phyloP scores from a whole-genome alignment of 2,888 invertebrate species.

The Heliconius hortense region DNA sequence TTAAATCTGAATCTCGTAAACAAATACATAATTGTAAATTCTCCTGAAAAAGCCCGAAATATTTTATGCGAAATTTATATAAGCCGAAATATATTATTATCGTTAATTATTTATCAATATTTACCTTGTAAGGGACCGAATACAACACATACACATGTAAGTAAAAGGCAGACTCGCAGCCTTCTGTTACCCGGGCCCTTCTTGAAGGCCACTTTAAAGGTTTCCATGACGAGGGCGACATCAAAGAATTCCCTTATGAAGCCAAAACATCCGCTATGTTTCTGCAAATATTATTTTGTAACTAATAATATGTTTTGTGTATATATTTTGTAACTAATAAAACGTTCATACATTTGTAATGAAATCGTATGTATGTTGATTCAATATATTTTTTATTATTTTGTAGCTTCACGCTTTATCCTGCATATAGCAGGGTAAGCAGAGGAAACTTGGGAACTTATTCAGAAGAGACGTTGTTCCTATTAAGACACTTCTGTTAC shows the following conservation, averaged over 20 bases:
- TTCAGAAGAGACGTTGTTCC: too few species aligned
- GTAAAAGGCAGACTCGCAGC: slow-evolving; percentile 86
- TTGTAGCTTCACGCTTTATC: too few species aligned
- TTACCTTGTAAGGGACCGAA: slow-evolving; percentile 92
- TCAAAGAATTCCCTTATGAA: slow-evolving; percentile 88
- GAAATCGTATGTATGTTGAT: background rate
- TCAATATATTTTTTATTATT: background rate
- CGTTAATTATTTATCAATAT: background rate
- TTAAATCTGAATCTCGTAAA: slow-evolving; percentile 80
- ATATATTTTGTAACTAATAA: background rate
- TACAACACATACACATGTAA: slow-evolving; percentile 91
- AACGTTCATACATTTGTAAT: background rate
- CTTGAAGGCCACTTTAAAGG: slow-evolving; percentile 89
- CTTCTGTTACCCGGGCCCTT: slow-evolving; percentile 87
- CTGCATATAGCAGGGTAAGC: too few species aligned
- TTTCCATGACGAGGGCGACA: slow-evolving; percentile 86
- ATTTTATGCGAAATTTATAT: background rate
- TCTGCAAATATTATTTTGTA: slow-evolving; percentile 48
- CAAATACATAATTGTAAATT: slow-evolving; percentile 80
- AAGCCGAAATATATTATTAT: slow-evolving; percentile 5
- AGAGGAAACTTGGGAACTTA: too few species aligned
- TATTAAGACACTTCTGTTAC: too few species aligned
- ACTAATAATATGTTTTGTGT: background rate
- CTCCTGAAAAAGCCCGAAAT: slow-evolving; percentile 66
- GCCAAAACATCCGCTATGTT: slow-evolving; percentile 48